phyloP scores from a whole-genome alignment of 2,797 vertebrate genomes.

The Betta splendens region DNA sequence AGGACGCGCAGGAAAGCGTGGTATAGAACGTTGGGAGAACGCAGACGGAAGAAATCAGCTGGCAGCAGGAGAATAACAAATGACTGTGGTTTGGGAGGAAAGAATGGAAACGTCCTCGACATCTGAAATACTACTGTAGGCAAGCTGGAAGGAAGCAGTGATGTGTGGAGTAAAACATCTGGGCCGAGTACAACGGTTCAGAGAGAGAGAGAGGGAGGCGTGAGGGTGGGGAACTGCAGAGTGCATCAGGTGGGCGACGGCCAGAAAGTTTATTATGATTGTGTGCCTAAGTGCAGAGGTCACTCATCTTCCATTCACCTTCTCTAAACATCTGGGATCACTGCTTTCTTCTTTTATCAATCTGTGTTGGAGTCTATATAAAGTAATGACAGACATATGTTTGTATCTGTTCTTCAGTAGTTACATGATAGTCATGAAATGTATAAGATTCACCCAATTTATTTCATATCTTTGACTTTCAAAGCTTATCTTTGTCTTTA shows the following conservation, averaged over 20 bases:
- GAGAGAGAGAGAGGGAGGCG: too few relatives aligned
- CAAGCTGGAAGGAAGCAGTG: conserved; percentile 7
- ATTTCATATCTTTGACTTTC: conserved; percentile 2
- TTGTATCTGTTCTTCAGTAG: too few relatives aligned
- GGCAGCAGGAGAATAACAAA: conserved; percentile 40
- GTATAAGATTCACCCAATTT: neutral
- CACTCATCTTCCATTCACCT: conserved; percentile 2
- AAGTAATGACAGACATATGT: too few relatives aligned
- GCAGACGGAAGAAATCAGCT: conserved; percentile 37
- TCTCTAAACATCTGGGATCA: neutral
- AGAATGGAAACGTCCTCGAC: conserved; percentile 38
- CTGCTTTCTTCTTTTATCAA: neutral
- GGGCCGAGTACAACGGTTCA: conserved; percentile 22
- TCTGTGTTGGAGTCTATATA: too few relatives aligned
- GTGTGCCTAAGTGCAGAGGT: neutral
- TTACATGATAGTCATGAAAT: too few relatives aligned
- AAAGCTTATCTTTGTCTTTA: neutral
- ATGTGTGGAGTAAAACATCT: conserved; percentile 20
- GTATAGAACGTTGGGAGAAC: conserved; percentile 27
- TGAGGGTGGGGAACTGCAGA: too few relatives aligned
- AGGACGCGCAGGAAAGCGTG: conserved; percentile 1
- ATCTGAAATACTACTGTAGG: conserved; percentile 41
- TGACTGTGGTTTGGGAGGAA: conserved; percentile 41
- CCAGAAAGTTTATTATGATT: too few relatives aligned
- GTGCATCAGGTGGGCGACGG: neutral